Evolutionary conservation across 2,888 invertebrate genomes (phyloP), one percentile per base, ranked within the genome.

Genomic region (Frankliniella intonsa): DNA sequence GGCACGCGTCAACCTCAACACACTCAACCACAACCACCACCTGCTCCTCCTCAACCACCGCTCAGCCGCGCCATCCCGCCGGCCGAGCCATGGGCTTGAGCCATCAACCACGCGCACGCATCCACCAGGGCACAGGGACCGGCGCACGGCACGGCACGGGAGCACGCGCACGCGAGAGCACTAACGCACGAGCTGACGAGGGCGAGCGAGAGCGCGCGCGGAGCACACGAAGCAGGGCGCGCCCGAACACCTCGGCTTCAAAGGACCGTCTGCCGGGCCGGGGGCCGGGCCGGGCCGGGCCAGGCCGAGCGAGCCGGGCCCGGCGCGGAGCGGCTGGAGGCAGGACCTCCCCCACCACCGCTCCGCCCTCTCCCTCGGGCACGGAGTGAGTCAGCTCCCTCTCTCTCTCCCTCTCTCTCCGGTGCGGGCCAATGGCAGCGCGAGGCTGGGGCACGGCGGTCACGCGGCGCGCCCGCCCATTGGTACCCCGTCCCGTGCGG

Each of bases 281-380:
- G 38, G 2, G 38, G 3, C 38, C 38, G 38, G 38, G 38, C 38
- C 38, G 38, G 5, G 38, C 38, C 38, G 38, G 2, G 38, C 38
- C n/a, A n/a, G n/a, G 38, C 38, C 38, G 38, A 3, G 38, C 38
- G 38, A 38, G 38, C 38, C 38, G 38, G 38, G 62, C 62, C n/a
- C 62, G 19, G 62, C 14, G 8, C 62, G 7, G 62, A n/a, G n/a
- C 62, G 7, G 55, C 55, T 14, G 55, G 14, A 17, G 62, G n/a
- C 62, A 62, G 62, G 62, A 62, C 62, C 62, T 62, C 62, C 62
- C 62, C 62, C 62, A 62, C 62, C 62, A 62, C 62, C n/a, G 62
- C 62, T n/a, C 62, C 62, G 11, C 55, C 14, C 62, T 11, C 62
- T 62, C 62, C 62, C 17, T 62, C 62, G 19, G 5, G 38, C 38